Base-by-base conservation (phyloP, 2,113 vertebrate genomes). In the Zingel zingel region DNA sequence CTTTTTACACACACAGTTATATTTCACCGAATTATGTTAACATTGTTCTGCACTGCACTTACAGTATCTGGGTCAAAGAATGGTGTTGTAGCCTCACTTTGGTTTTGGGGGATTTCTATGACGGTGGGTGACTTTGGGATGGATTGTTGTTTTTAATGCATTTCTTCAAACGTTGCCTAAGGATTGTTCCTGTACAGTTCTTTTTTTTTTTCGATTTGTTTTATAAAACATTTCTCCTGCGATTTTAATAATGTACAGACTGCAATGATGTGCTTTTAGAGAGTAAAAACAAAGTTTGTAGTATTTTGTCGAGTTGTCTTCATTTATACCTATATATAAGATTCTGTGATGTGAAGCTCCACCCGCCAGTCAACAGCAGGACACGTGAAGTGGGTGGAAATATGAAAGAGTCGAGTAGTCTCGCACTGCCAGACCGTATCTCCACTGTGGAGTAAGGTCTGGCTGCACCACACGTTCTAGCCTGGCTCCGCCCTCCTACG, bases 41-140 rank as follows among this genome's bases (percentile, higher is more conserved):
- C 23, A 39, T 82, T 50, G 33, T 15, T 83, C 19, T 88, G 59
- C 68, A 83, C 84, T 81, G 67, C 79, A 64, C 67, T 72, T 53
- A 43, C 10, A 43, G 39, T 43, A 14, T 76, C 57, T 72, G 69
- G 74, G 50, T 78, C 25, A 62, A 73, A 68, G 63, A 59, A 36
- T 33, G 39, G 9, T 56, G 10, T 77, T 68, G 23, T 61, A 27
- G 13, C 65, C 15, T 77, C 25, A 65, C 43, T 54, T 39, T 12
- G 36, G 15, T 61, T 16, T 54, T 33, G 30, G 57, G 65, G 23
- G 47, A 4, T 53, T 86, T 33, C 36, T 62, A 1, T 39, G 18
- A n/a, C 15, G 0, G 5, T 30, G 61, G 47, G 6, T 50, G 18
- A 12, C 7, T 65, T 23, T 64, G 76, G 19, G 48, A 63, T 56